Conservation (phyloP, 2,113 vertebrate species). For the Oophaga pumilio region DNA sequence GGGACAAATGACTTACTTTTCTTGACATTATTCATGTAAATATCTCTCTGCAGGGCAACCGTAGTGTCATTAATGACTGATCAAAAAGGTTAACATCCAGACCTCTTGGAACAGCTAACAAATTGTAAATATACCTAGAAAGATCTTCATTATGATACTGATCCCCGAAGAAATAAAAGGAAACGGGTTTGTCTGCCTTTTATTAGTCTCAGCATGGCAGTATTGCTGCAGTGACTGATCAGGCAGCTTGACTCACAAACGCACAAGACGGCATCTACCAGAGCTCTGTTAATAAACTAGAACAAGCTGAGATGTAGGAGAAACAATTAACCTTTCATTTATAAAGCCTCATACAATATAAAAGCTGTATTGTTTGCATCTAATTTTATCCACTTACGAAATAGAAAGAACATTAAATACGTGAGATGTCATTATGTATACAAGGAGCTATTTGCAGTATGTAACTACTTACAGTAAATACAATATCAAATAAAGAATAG, state of each 20-base stretch:
- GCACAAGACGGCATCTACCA: neutral
- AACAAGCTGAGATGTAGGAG: neutral
- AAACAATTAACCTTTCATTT: conserved; percentile 10
- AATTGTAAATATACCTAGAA: conserved; percentile 49
- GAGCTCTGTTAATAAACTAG: conserved; percentile 11
- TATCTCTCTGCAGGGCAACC: conserved; percentile 44
- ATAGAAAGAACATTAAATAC: neutral
- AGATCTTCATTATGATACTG: conserved; percentile 48
- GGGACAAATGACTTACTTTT: conserved; percentile 40
- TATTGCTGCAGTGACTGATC: conserved; percentile 26
- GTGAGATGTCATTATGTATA: neutral
- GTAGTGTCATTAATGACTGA: conserved; percentile 50
- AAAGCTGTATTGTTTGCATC: neutral
- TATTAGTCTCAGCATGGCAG: conserved; percentile 44
- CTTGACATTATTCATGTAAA: conserved; percentile 48
- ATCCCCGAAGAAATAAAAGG: conserved; percentile 35
- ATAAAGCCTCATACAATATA: neutral
- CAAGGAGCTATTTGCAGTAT: neutral
- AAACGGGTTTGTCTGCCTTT: conserved; percentile 41
- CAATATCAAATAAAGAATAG: neutral
- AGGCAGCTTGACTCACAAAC: conserved; percentile 15
- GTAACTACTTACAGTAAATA: neutral
- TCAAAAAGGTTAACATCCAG: conserved; percentile 47
- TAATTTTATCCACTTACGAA: neutral
- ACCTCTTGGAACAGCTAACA: conserved; percentile 46